These are phyloP conservation scores for Daphoenositta chrysoptera DNA, from an alignment of 2,113 vertebrate genomes.

Conservation along the genomic window DNA sequence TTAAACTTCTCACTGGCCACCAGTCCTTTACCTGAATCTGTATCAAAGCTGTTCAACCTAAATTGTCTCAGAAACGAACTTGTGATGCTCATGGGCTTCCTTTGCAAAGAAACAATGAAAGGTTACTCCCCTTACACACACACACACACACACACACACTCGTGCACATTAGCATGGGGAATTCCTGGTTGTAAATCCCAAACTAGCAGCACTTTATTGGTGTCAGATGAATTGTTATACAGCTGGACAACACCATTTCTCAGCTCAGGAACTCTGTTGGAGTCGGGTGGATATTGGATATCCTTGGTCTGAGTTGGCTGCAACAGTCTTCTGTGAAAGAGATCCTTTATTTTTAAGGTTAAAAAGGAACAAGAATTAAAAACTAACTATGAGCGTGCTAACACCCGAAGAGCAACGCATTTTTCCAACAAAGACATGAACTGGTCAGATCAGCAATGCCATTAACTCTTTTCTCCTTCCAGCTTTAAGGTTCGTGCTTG, in stretches of 20 bases:
- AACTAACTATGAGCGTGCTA: rapidly evolving
- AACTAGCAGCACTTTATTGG: background rate
- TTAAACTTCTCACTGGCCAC: background rate
- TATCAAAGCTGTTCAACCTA: background rate
- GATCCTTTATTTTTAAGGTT: slow-evolving; percentile 28
- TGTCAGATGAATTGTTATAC: background rate
- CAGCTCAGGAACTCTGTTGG: background rate
- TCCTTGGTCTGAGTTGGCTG: background rate
- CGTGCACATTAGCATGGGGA: background rate
- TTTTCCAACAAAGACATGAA: background rate
- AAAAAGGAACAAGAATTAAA: background rate
- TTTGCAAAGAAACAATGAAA: background rate
- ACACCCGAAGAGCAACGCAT: background rate
- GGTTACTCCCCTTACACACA: background rate
- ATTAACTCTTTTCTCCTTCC: background rate
- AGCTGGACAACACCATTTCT: background rate
- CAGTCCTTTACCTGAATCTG: background rate
- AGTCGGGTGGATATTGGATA: background rate
- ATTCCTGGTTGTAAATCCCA: background rate
- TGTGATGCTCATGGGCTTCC: background rate
- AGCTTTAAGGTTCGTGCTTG: background rate
- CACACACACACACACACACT: background rate
- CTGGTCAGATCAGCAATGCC: background rate
- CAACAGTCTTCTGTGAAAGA: background rate
- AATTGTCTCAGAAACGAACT: background rate